Base-by-base conservation (phyloP, 2,113 vertebrate species). In the Melospiza georgiana region DNA sequence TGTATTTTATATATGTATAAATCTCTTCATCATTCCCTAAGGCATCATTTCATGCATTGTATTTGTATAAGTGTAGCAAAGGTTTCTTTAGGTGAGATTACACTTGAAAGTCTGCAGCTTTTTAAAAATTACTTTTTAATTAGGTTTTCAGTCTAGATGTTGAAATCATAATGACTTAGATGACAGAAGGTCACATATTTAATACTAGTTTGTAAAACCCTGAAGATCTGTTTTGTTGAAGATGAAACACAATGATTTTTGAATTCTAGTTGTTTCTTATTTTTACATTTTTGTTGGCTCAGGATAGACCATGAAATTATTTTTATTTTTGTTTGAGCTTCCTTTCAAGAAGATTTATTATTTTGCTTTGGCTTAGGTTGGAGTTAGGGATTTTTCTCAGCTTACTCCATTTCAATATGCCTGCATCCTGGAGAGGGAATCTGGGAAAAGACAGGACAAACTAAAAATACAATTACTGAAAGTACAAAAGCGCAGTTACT, bases 321-420 rank as follows among this genome's bases (percentile, higher is more conserved):
- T 75, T 59, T 85, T 65, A n/a, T 74, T 85, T 44, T 80, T 83
- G 48, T 44, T 44, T 75, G 6, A 90, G 46, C 46, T 88, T 94
- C 59, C 55, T 94, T 90, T 93, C 68, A 88, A 89, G 86, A 85
- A 76, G 48, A 95, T 93, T 94, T 90, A 90, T 93, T 88, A 28
- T 89, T 87, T 94, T 93, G 24, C 66, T 84, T 91, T 95, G 92
- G 75, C 95, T 75, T 78, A 78, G 19, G 13, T 68, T 92, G 37
- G 67, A 83, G 44, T 80, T 57, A 66, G 57, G 20, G 55, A 81
- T 88, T 93, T 95, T 97, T 95, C 93, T 79, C 89, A 96, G 91
- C 82, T 90, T 88, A 69, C 57, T 96, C 57, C 39, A 39, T 93
- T 94, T 95, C 87, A 88, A 17, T 85, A 43, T 27, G 65, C 41